These are phyloP conservation scores for Theonella swinhoei DNA, from an alignment of 37 sponge, comb jelly and placozoan genomes.

Conservation along the genomic window DNA sequence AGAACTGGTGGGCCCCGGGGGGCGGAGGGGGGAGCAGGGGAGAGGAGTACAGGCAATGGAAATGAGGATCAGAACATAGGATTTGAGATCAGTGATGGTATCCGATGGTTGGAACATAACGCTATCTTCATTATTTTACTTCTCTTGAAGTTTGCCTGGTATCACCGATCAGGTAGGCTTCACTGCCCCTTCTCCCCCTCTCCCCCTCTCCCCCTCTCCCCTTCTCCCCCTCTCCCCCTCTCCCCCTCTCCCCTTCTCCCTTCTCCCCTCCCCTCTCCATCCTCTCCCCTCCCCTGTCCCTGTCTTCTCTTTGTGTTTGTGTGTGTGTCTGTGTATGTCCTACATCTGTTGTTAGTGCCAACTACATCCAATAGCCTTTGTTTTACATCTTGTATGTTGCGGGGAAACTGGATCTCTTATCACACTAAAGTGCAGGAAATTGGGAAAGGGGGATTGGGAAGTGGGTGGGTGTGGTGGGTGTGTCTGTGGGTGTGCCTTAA, in stretches of 20 bases:
- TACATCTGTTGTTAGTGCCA: no score
- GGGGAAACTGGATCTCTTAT: no score
- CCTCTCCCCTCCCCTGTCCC: neutral
- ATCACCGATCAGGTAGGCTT: constrained; percentile 70
- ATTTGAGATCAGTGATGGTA: constrained; percentile 50
- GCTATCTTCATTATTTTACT: constrained; percentile 69
- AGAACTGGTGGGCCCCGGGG: neutral
- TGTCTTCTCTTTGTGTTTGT: neutral
- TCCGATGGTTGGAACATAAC: constrained; percentile 75
- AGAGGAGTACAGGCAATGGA: constrained; percentile 6
- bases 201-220: neutral
- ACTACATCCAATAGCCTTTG: no score
- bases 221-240: neutral
- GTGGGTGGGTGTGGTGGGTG: no score
- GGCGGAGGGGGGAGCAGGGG: neutral
- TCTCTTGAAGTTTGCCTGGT: constrained; percentile 69
- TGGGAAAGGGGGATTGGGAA: no score
- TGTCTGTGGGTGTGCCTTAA: no score
- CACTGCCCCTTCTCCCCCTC: neutral
- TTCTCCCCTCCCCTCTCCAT: neutral
- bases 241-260: constrained; percentile 1
- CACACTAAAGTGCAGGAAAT: no score
- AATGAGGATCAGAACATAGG: constrained; percentile 21
- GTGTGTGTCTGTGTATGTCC: neutral
- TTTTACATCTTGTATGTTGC: no score